A percentile compares a stretch with the other conserved stretches of the same genome.
Conservation (phyloP, 2,113 vertebrate species). For the Pelvicachromis taeniatus region DNA sequence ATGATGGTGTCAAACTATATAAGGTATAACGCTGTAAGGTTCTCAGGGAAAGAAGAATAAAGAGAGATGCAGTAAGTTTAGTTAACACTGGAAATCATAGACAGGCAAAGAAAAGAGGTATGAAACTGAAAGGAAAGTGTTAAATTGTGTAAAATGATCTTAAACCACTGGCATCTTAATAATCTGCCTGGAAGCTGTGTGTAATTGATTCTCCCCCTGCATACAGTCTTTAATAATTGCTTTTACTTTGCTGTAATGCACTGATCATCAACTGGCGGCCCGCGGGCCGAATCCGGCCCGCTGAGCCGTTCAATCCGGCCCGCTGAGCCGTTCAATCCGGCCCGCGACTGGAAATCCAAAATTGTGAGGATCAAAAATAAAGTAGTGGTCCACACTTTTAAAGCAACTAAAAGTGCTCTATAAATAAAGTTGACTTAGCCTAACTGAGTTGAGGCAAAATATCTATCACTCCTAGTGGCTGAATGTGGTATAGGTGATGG, state of each 20-base stretch:
- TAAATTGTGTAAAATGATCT: slow-evolving; percentile 2
- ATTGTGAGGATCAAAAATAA: too few species aligned
- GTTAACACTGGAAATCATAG: background rate
- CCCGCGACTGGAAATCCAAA: too few species aligned
- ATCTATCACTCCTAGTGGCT: too few species aligned
- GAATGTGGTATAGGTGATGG: too few species aligned
- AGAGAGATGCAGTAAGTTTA: background rate
- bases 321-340: too few species aligned
- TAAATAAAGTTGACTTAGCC: too few species aligned
- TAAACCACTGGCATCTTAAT: slow-evolving; percentile 4
- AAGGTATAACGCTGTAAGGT: background rate
- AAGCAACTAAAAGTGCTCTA: too few species aligned
- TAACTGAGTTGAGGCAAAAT: too few species aligned
- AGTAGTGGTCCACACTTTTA: too few species aligned
- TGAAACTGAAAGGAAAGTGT: background rate
- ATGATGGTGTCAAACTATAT: background rate
- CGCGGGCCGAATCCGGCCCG: too few species aligned
- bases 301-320: too few species aligned
- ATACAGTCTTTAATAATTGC: slow-evolving; percentile 21
- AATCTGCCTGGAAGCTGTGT: slow-evolving; percentile 28
- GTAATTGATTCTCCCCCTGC: slow-evolving; percentile 32
- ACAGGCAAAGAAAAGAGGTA: background rate
- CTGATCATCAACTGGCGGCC: too few species aligned
- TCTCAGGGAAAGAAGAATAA: background rate
- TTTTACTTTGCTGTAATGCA: slow-evolving; percentile 6